phyloP scores from a whole-genome alignment of 2,797 vertebrate genomes.

The Oreochromis mossambicus region DNA sequence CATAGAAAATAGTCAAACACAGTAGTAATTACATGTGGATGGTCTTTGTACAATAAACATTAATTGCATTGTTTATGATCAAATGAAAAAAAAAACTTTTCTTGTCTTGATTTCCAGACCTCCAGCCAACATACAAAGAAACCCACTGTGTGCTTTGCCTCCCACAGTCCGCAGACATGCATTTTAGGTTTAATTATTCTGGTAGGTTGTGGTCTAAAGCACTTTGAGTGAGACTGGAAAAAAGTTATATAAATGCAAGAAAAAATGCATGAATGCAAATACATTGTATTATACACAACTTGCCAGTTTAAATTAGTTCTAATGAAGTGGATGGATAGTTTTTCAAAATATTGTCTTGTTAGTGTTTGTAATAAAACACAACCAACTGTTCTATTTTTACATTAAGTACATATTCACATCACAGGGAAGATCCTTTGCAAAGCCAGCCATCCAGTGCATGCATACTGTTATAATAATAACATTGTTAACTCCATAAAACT shows the following conservation, averaged over 20 bases:
- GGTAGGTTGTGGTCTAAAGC: not conserved
- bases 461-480: not conserved
- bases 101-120: not conserved
- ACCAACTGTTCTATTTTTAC: not conserved
- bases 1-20: not conserved
- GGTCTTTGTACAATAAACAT: not conserved
- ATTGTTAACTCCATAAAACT: not conserved
- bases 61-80: not conserved
- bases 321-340: rapidly evolving
- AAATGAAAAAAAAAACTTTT: not conserved
- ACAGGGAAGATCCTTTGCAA: not conserved
- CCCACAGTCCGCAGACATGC: not conserved
- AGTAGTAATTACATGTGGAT: not conserved
- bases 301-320: not conserved
- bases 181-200: not conserved
- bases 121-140: not conserved
- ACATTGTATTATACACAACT: not conserved
- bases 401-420: not conserved
- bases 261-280: not conserved
- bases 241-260: not conserved
- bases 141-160: not conserved
- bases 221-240: not conserved
- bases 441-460: not conserved
- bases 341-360: not conserved
- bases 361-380: not conserved